Evolutionary conservation across 2,888 invertebrate species (phyloP), one percentile per base, ranked within the genome.

Genomic region (Eristalis tenax): DNA sequence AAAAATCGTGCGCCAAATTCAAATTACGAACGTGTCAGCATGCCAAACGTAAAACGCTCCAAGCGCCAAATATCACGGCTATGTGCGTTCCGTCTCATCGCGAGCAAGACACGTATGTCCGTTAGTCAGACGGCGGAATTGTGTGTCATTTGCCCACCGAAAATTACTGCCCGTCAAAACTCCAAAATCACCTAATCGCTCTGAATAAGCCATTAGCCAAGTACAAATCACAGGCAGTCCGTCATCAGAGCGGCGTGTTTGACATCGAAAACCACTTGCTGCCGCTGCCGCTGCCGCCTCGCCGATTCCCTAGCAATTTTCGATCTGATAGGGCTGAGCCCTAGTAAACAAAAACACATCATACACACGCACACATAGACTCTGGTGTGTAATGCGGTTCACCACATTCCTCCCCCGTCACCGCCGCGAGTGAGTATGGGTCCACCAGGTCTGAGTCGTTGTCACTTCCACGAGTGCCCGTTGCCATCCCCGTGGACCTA

Each of bases 211-310:
- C 74, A 66, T 80, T 66, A 84, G 5, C 64, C 70, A 71, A 71
- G 61, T 73, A 28, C 64, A 63, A 74, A 69, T 50, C 73, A 68
- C 28, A 56, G 22, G 69, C 35, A 15, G 63, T 43, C 76, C 38
- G 18, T 80, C 50, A 18, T 5, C 50, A 0, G 32, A 32, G 50
- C 50, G 50, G 50, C 50, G 18, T 50, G n/a, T 50, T 50, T 50
- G 50, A 75, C 83, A 79, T 66, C 22, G 40, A 71, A 83, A 87
- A 83, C 86, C 71, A 70, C 74, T 86, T 69, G 65, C 26, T 38
- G 63, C 64, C 18, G 26, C 6, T 35, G 50, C 28, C 13, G 15
- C 6, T 35, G 50, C 28, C 13, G 15, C 18, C 15, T 61, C 71
- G 68, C 64, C 59, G 63, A 56, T 43, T 50, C 28, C 56, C 50